Evolutionary conservation across 30 jellyfish, hydroid and myxozoan genomes (phyloP).

Genomic region (Sanderia malayensis): DNA sequence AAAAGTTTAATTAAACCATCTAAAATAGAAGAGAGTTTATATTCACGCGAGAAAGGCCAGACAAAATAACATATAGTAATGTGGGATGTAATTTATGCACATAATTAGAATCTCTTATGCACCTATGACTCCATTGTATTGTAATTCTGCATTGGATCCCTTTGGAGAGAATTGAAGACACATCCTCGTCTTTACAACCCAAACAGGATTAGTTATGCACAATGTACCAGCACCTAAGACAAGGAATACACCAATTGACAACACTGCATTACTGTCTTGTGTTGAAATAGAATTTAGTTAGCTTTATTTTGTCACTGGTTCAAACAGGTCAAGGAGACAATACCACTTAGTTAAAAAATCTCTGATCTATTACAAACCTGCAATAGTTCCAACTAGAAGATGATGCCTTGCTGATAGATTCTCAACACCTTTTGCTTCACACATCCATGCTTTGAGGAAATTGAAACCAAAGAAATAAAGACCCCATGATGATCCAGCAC

Average conservation of each 20-base stretch:
- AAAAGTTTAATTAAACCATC: slow-evolving; percentile 85
- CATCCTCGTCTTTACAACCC: slow-evolving; percentile 99
- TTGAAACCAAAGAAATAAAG: slow-evolving; percentile 88
- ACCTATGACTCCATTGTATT: slow-evolving; percentile 91
- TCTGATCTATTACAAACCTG: slow-evolving; percentile 56
- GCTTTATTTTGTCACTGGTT: too few relatives aligned
- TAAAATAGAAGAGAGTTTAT: slow-evolving; percentile 18
- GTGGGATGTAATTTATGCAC: too few relatives aligned
- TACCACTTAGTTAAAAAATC: too few relatives aligned
- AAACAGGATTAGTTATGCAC: slow-evolving; percentile 87
- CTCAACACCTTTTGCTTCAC: slow-evolving; percentile 63
- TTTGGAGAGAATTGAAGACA: slow-evolving; percentile 74
- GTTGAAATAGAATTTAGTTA: too few relatives aligned
- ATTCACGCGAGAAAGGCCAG: too few relatives aligned
- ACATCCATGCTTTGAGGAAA: slow-evolving; percentile 66
- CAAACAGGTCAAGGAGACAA: too few relatives aligned
- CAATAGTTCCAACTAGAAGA: slow-evolving; percentile 72
- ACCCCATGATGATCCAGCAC: slow-evolving; percentile 99
- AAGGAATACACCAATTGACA: too few relatives aligned
- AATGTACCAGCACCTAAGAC: slow-evolving; percentile 91
- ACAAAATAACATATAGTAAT: too few relatives aligned
- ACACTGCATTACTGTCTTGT: too few relatives aligned
- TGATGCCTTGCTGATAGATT: slow-evolving; percentile 76
- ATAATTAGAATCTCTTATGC: too few relatives aligned
- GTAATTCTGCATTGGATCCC: too few relatives aligned